phyloP scores from a whole-genome alignment of 2,888 invertebrate species.

The Mythimna loreyi region DNA sequence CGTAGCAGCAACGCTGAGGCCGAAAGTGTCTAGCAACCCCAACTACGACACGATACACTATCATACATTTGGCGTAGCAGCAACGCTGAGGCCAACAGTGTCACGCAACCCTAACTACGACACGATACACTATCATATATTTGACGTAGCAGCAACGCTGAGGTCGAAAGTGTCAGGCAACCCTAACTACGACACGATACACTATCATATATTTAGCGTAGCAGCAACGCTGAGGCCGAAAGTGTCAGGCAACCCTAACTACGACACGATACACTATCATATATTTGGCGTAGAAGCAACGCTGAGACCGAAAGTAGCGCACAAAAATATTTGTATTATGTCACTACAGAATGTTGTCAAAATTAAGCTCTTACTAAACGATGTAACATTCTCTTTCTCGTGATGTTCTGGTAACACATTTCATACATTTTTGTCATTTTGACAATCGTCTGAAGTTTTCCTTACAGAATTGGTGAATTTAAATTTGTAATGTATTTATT shows the following conservation, averaged over 20 bases:
- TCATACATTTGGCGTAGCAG: background rate
- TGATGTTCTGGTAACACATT: too few relatives aligned
- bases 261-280: background rate
- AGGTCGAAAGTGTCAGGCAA: conserved; percentile 18
- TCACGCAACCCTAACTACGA: conserved; percentile 60
- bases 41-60: conserved; percentile 35
- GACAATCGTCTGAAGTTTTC: background rate
- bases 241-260: conserved; percentile 53
- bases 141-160: background rate
- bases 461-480: background rate
- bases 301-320: conserved; percentile 21
- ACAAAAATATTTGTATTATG: background rate
- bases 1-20: too few relatives aligned
- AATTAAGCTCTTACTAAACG: background rate
- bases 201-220: background rate
- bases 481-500: background rate
- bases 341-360: background rate
- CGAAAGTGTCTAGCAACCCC: too few relatives aligned
- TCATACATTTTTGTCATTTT: too few relatives aligned
- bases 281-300: background rate
- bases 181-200: conserved; percentile 53
- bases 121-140: background rate
- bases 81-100: too few relatives aligned
- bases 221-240: conserved; percentile 21
- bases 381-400: too few relatives aligned